A percentile compares a stretch with the other conserved stretches of the same genome.
Conservation (phyloP, 2,888 invertebrate species). For the Clepsis dumicolana region DNA sequence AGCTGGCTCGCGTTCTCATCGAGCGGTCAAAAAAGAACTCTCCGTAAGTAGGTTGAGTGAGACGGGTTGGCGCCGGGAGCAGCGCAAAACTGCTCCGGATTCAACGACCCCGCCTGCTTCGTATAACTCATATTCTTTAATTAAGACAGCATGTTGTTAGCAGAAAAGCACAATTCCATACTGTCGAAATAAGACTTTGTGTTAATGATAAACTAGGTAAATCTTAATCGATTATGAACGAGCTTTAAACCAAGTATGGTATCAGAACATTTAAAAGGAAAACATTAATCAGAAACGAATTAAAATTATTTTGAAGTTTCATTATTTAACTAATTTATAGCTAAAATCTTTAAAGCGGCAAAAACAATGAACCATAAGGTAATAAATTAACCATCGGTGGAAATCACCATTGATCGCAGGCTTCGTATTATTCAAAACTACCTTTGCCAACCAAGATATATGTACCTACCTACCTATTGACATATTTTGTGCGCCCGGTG, state of each 20-base stretch:
- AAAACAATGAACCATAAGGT: slow-evolving; percentile 48
- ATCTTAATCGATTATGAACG: background rate
- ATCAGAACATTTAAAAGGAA: background rate
- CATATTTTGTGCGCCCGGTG: slow-evolving; percentile 53
- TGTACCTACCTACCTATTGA: background rate
- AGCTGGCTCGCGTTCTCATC: slow-evolving; percentile 33
- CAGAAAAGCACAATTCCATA: background rate
- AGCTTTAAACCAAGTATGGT: background rate
- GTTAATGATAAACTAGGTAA: background rate
- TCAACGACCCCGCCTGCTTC: slow-evolving; percentile 16
- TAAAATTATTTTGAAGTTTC: slow-evolving; percentile 7
- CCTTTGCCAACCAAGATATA: slow-evolving; percentile 49
- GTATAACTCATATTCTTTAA: slow-evolving; percentile 14
- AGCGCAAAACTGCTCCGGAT: slow-evolving; percentile 19
- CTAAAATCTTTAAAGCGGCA: slow-evolving; percentile 8
- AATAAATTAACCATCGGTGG: slow-evolving; percentile 46
- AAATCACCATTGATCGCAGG: slow-evolving; percentile 29
- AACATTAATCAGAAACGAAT: slow-evolving; percentile 5
- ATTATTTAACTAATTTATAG: slow-evolving; percentile 10
- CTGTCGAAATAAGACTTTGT: background rate
- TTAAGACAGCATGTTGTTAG: slow-evolving; percentile 12
- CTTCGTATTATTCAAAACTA: slow-evolving; percentile 48
- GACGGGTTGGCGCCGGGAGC: slow-evolving; percentile 67
- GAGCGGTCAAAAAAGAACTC: slow-evolving; percentile 58
- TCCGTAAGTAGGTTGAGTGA: slow-evolving; percentile 65